A percentile compares a stretch with the other conserved stretches of the same genome.
Evolutionary conservation across 2,797 vertebrate genomes (phyloP).

Genomic region (Mus caroli): DNA sequence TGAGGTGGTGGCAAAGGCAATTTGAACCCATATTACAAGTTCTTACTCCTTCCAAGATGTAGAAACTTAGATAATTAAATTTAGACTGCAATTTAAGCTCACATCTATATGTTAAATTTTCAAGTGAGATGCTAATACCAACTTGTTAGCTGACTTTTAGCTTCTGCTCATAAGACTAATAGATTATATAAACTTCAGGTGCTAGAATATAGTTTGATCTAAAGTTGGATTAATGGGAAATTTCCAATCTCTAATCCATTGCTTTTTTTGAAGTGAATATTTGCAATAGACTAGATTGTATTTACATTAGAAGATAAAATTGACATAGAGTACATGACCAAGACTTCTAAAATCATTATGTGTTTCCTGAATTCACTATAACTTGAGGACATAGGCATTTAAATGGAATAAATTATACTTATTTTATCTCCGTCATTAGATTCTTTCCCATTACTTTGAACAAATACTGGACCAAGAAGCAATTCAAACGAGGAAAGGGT

Average conservation of each 20-base stretch:
- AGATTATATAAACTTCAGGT: neutral
- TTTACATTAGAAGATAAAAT: neutral
- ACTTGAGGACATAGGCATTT: neutral
- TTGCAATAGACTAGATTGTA: neutral
- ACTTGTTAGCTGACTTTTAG: conserved; percentile 26
- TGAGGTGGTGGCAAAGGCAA: neutral
- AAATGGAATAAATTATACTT: neutral
- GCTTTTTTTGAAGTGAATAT: neutral
- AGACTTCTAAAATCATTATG: neutral
- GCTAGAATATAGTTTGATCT: conserved; percentile 1
- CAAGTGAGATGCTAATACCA: conserved; percentile 26
- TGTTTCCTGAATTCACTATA: neutral
- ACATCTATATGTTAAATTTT: conserved; percentile 44
- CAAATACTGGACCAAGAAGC: neutral
- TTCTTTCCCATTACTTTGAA: neutral
- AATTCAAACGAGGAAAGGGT: neutral
- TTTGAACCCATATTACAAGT: conserved; percentile 14
- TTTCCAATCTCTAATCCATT: neutral
- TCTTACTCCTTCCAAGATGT: neutral
- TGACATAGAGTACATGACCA: neutral
- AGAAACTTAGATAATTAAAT: conserved; percentile 47
- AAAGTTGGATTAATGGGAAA: neutral
- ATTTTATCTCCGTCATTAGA: neutral
- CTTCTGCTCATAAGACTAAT: conserved; percentile 24
- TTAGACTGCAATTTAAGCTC: conserved; percentile 50